Conservation (phyloP, 2,888 invertebrate species). For the Aporophyla nigra region DNA sequence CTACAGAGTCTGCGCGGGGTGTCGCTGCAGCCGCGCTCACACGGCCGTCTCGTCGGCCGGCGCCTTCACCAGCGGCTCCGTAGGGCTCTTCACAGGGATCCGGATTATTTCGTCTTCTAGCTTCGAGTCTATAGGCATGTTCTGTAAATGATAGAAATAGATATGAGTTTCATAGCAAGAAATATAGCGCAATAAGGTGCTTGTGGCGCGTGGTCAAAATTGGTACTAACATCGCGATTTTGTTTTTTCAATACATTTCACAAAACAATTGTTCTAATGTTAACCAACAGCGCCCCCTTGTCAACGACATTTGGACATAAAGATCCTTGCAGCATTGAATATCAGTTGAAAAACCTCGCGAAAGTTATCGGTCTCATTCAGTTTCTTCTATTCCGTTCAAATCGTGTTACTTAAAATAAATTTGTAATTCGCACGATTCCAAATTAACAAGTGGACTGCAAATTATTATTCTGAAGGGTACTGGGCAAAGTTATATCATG, state of each 20-base stretch:
- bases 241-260: not conserved
- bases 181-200: not conserved
- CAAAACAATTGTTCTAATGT: not conserved
- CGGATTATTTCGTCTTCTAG: slow-evolving; percentile 85
- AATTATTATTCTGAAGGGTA: not conserved
- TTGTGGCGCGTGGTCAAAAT: not conserved
- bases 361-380: not conserved
- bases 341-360: not conserved
- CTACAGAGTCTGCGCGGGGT: slow-evolving; percentile 74
- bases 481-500: not conserved
- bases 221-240: not conserved
- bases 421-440: not conserved
- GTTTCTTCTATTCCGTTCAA: not conserved
- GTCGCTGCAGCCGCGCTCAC: slow-evolving; percentile 76
- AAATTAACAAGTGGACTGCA: not conserved
- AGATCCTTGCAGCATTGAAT: not conserved
- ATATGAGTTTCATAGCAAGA: not conserved
- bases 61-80: slow-evolving; percentile 71
- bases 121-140: slow-evolving; percentile 85
- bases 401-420: not conserved
- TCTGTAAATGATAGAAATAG: slow-evolving; percentile 71
- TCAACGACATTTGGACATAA: not conserved
- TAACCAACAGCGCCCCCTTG: not conserved
- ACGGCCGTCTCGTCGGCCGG: slow-evolving; percentile 88
- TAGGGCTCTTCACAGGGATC: slow-evolving; percentile 78